Evolutionary conservation across 2,113 vertebrate species (phyloP), one percentile per base, ranked within the genome.

Genomic region (Varanus komodoensis): DNA sequence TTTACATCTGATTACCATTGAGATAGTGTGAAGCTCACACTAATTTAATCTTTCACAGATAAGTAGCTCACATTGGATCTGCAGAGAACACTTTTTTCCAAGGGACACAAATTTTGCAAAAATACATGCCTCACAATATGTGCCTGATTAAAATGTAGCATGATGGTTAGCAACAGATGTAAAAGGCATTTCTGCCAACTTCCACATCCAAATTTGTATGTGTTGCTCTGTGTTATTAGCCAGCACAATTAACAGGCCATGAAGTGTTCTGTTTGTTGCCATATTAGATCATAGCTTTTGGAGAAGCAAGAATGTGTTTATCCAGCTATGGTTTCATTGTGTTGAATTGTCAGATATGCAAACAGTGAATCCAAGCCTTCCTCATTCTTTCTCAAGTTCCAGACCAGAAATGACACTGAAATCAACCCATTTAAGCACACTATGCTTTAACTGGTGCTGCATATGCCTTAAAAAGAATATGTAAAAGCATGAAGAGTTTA

Each of bases 211-310:
- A 57, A 25, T 82, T 89, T 90, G 89, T 80, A 78, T 74, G 89
- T 74, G 86, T 92, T 57, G 69, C 44, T 79, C 68, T 90, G 77
- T 83, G 8, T 87, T 87, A 15, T 89, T 86, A 90, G 86, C 93
- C 93, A 94, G 92, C 19, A 38, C 3, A 44, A 90, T 88, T 92
- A 94, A 91, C 88, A 92, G 92, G 92, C 92, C 95, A 91, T 92
- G 95, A 92, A 91, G 93, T 86, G 88, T 91, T 92, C 87, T 71
- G 86, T 86, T 92, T 95, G 93, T 96, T 94, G 80, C 93, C 87
- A 92, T 92, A 91, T 96, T 95, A 95, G 93, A 94, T 95, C 89
- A 95, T 71, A 7, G 32, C 91, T 91, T 87, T 90, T 64, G 86
- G 89, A 91, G 82, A 91, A 92, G 89, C 92, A 85, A 48, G 67